These are phyloP conservation scores for Diarsia mendica DNA, from an alignment of 2,888 invertebrate species.

Conservation along the genomic window DNA sequence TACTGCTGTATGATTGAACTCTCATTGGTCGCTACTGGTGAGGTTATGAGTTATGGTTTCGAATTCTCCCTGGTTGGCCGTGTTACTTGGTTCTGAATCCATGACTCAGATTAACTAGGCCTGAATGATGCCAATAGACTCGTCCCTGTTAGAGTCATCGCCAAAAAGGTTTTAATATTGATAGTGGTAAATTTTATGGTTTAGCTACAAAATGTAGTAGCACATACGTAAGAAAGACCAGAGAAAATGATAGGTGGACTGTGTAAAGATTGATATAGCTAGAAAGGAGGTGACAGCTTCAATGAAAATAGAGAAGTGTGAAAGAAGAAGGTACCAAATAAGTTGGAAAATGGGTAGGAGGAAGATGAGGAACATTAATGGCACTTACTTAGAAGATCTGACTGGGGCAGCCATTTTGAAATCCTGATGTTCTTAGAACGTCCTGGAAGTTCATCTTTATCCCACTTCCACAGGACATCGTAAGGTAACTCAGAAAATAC, in stretches of 20 bases:
- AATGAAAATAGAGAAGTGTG: background rate
- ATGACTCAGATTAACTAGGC: background rate
- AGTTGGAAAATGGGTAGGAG: background rate
- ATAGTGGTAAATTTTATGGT: too few species aligned
- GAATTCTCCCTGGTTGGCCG: too few species aligned
- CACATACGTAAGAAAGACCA: background rate
- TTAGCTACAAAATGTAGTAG: background rate
- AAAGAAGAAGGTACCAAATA: background rate
- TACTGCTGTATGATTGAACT: too few species aligned
- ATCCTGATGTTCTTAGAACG: slow-evolving; percentile 71
- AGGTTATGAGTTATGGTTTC: background rate
- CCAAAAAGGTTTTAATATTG: too few species aligned
- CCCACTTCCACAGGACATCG: slow-evolving; percentile 81
- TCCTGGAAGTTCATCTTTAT: slow-evolving; percentile 66
- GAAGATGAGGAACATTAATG: too few species aligned
- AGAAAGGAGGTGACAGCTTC: background rate
- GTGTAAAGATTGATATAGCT: background rate
- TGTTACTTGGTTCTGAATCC: too few species aligned
- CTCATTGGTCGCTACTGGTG: background rate
- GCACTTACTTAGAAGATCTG: slow-evolving; percentile 79
- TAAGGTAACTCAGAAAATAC: slow-evolving; percentile 78
- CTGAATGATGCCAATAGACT: background rate
- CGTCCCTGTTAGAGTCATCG: background rate
- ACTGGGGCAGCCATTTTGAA: slow-evolving; percentile 79
- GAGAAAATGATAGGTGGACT: background rate